Conservation (phyloP, 2,113 vertebrate species). For the Chelonoidis abingdonii region DNA sequence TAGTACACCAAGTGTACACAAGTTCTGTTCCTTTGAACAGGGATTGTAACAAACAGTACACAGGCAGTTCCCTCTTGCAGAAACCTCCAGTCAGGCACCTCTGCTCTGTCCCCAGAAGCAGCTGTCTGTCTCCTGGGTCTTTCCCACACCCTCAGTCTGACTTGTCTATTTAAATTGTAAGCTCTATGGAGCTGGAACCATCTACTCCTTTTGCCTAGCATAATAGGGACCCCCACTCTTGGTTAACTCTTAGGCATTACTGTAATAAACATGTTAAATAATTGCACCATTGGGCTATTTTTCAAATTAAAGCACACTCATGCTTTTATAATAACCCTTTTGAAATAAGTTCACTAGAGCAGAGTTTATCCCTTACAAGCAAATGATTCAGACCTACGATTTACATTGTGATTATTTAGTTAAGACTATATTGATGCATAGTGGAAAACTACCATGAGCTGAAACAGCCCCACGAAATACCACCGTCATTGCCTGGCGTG, state of each 20-base stretch:
- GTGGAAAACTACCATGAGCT: not conserved
- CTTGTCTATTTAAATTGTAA: not conserved
- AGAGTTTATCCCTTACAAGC: not conserved
- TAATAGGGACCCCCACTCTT: too few relatives aligned
- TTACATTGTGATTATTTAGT: not conserved
- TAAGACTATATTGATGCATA: not conserved
- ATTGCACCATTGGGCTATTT: constrained; percentile 38
- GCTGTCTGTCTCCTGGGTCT: not conserved
- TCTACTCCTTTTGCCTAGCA: not conserved
- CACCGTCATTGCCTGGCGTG: too few relatives aligned
- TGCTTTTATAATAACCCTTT: constrained; percentile 10
- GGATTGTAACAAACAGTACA: not conserved
- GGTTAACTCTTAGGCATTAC: constrained; percentile 13
- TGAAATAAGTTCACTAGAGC: not conserved
- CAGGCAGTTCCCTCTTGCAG: not conserved
- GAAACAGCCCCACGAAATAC: too few relatives aligned
- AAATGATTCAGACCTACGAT: not conserved
- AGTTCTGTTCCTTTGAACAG: not conserved
- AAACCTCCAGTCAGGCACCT: not conserved
- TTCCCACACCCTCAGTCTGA: too few relatives aligned
- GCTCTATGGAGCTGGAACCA: not conserved
- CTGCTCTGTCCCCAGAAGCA: not conserved
- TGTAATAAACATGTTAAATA: constrained; percentile 42
- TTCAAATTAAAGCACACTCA: constrained; percentile 10
- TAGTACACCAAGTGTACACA: not conserved